These are phyloP conservation scores for Nesogale talazaci DNA, from an alignment of 2,113 vertebrate genomes.

Conservation along the genomic window DNA sequence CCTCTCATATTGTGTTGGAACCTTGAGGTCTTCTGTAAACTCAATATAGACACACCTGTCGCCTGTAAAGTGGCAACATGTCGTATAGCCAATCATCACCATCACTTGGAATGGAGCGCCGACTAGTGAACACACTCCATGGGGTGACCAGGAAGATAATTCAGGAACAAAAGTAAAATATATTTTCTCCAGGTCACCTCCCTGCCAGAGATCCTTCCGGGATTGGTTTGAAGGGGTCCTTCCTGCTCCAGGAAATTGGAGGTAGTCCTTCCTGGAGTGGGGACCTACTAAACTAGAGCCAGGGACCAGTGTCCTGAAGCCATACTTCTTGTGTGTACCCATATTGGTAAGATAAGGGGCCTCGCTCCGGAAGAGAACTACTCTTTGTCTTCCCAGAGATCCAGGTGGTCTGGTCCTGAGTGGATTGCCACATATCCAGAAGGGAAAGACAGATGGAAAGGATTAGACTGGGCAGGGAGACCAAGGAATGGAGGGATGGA, in stretches of 20 bases:
- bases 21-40: not conserved
- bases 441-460: not conserved
- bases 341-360: slow-evolving; percentile 58
- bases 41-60: not conserved
- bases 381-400: not conserved
- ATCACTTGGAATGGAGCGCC: not conserved
- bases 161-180: not conserved
- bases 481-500: not conserved
- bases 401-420: not conserved
- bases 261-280: not conserved
- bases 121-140: not conserved
- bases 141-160: not conserved
- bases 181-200: not conserved
- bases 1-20: not conserved
- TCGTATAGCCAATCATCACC: not conserved
- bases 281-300: not conserved
- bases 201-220: not conserved
- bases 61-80: not conserved
- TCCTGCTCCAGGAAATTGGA: not conserved
- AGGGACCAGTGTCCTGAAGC: slow-evolving; percentile 76
- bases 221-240: not conserved
- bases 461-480: not conserved
- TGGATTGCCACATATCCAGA: not conserved
- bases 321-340: slow-evolving; percentile 81
- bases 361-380: slow-evolving; percentile 17